Percentiles rank a stretch among this genome's conserved stretches.
These are phyloP conservation scores for Podilymbus podiceps DNA, from an alignment of 2,113 vertebrate genomes.

Conservation along the genomic window DNA sequence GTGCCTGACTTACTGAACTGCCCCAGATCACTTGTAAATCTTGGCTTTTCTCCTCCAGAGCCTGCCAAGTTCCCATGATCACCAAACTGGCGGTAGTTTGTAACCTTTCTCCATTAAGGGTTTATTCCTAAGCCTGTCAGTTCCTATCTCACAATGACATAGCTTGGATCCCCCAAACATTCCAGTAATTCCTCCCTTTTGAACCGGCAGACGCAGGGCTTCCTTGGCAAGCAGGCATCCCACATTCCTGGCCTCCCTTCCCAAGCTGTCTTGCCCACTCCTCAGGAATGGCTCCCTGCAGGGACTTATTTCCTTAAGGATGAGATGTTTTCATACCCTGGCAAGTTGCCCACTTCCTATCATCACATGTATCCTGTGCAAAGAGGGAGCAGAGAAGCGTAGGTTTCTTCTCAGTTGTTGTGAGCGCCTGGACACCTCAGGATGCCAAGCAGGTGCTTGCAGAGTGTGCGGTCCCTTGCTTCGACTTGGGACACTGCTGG, in stretches of 20 bases:
- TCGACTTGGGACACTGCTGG: background rate
- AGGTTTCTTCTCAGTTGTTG: background rate
- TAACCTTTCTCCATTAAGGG: background rate
- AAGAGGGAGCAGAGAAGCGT: background rate
- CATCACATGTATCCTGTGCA: background rate
- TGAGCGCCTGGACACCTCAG: background rate
- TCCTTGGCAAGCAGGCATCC: constrained; percentile 51
- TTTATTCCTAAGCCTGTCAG: constrained; percentile 34
- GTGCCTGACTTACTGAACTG: rapidly evolving
- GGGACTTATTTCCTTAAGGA: constrained; percentile 63
- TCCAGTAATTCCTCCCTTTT: constrained; percentile 57
- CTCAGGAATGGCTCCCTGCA: constrained; percentile 52
- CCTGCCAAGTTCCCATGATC: constrained; percentile 15
- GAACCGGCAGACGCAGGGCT: background rate
- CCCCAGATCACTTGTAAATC: background rate
- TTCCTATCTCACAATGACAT: constrained; percentile 51
- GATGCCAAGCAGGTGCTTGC: constrained; percentile 1
- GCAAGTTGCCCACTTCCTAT: constrained; percentile 48
- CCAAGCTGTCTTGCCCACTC: constrained; percentile 62
- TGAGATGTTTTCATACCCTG: constrained; percentile 56
- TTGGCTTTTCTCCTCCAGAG: background rate
- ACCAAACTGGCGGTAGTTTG: background rate
- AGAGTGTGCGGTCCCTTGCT: background rate
- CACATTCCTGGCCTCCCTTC: constrained; percentile 38
- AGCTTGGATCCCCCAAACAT: constrained; percentile 50